Evolutionary conservation across 2,113 vertebrate genomes (phyloP).

Genomic region (Xiphophorus hellerii): DNA sequence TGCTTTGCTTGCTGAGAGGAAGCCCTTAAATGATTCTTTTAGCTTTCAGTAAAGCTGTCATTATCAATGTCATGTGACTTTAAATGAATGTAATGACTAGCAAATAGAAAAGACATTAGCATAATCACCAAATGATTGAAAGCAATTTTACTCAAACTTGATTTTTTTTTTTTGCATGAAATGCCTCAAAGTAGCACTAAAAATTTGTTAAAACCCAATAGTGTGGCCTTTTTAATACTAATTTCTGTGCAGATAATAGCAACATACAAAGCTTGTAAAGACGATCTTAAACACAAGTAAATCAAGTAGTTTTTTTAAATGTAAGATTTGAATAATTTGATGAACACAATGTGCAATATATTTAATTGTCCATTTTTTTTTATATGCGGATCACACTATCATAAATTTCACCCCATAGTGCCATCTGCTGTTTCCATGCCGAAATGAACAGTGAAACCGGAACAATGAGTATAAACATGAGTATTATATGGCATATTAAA

Average conservation of each 20-base stretch:
- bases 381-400: background rate
- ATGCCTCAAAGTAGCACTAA: background rate
- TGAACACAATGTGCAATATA: too few species aligned
- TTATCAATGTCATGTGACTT: constrained; percentile 24
- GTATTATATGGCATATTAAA: background rate
- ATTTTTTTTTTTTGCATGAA: background rate
- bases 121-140: background rate
- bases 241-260: too few species aligned
- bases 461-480: background rate
- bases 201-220: background rate
- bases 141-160: background rate
- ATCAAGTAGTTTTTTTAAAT: background rate
- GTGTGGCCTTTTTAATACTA: too few species aligned
- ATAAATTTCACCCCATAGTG: constrained; percentile 45
- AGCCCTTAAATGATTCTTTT: background rate
- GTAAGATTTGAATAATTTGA: too few species aligned
- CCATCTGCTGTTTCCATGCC: constrained; percentile 59
- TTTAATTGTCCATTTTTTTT: background rate
- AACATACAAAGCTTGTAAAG: background rate
- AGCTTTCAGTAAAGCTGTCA: constrained; percentile 13
- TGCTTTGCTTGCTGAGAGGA: background rate
- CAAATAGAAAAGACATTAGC: constrained; percentile 9
- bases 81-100: constrained; percentile 11
- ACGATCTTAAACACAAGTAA: background rate
- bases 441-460: background rate